Conservation (phyloP, 2,797 vertebrate species). For the Cryptoblepharus egeriae region DNA sequence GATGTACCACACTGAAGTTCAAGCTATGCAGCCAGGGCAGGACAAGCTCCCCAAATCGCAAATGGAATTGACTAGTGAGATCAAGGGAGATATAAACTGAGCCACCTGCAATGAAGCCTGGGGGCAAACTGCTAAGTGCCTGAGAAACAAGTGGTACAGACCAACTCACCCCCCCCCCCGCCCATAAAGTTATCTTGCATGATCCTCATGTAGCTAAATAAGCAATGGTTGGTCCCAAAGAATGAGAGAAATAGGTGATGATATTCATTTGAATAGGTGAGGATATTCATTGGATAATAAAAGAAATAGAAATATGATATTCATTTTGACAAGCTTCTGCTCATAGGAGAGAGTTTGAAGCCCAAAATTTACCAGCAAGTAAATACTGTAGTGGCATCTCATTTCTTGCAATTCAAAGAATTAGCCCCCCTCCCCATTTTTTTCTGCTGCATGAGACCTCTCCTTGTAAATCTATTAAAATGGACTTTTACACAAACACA, state of each 20-base stretch:
- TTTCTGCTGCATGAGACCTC: not conserved
- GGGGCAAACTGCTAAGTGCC: not conserved
- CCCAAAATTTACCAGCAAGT: not conserved
- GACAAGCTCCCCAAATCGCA: not conserved
- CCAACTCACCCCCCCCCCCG: not conserved
- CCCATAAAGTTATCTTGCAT: not conserved
- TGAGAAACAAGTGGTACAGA: not conserved
- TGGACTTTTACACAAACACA: not conserved
- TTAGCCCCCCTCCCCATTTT: not conserved
- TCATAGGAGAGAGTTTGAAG: not conserved
- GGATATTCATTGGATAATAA: not conserved
- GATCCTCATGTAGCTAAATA: not conserved
- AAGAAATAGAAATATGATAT: not conserved
- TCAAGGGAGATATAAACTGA: not conserved
- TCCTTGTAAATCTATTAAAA: not conserved
- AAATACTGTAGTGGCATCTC: not conserved
- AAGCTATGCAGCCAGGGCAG: not conserved
- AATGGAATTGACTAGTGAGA: not conserved
- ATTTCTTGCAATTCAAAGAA: not conserved
- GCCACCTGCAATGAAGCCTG: not conserved
- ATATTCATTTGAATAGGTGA: not conserved
- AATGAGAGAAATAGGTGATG: not conserved
- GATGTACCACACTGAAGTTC: slow-evolving; percentile 6
- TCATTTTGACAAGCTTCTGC: not conserved
- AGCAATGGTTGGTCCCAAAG: not conserved